Percentiles rank a stretch among this genome's conserved stretches.
Conservation (phyloP, 92 coral and sea anemone species). For the Muricea muricata region DNA sequence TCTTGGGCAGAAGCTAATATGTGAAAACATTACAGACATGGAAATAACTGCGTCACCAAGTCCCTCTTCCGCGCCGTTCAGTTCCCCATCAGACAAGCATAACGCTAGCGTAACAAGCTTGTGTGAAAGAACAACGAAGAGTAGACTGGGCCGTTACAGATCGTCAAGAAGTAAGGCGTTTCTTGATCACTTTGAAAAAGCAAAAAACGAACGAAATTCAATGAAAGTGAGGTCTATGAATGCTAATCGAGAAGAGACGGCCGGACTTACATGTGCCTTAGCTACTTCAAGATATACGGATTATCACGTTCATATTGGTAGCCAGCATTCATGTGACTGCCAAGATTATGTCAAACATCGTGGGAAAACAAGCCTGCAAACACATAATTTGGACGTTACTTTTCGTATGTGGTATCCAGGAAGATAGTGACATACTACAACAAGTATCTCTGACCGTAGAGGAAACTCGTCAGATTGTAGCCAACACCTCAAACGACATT, state of each 20-base stretch:
- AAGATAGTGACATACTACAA: too few relatives aligned
- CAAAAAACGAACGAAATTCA: background rate
- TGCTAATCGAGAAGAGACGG: background rate
- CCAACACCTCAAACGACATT: too few relatives aligned
- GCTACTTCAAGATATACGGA: background rate
- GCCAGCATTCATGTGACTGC: too few relatives aligned
- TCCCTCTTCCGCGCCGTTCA: too few relatives aligned
- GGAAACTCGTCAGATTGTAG: too few relatives aligned
- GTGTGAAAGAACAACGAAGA: background rate
- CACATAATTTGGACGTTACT: too few relatives aligned
- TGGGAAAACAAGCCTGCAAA: too few relatives aligned
- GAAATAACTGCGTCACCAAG: too few relatives aligned
- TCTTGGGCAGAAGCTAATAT: background rate
- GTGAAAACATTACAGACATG: too few relatives aligned
- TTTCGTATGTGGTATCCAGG: too few relatives aligned
- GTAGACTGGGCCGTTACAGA: background rate
- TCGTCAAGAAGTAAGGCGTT: constrained; percentile 10
- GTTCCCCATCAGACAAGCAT: background rate
- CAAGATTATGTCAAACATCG: too few relatives aligned
- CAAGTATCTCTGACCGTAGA: too few relatives aligned
- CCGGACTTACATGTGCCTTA: background rate
- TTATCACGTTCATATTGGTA: background rate
- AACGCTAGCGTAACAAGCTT: background rate
- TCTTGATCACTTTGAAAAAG: background rate
- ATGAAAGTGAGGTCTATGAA: background rate